These are phyloP conservation scores for Thamnaconus septentrionalis DNA, from an alignment of 2,113 vertebrate genomes.

Conservation along the genomic window DNA sequence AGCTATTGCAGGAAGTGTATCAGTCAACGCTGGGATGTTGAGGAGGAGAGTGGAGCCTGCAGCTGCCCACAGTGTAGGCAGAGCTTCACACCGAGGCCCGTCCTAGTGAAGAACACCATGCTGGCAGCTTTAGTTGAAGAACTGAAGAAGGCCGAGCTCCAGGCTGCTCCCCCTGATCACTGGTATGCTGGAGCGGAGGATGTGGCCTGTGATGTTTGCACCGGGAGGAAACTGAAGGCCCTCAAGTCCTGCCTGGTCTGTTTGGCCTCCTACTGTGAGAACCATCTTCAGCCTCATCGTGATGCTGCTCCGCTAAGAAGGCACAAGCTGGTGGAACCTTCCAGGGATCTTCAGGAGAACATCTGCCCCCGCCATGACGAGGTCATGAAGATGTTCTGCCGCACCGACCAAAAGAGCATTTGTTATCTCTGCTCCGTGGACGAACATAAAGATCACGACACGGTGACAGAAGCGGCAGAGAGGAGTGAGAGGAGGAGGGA, in stretches of 20 bases:
- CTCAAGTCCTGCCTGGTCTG: background rate
- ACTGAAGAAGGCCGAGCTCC: background rate
- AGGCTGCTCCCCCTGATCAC: background rate
- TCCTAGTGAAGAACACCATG: background rate
- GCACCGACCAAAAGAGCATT: background rate
- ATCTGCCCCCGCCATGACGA: background rate
- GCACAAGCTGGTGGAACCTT: constrained; percentile 1
- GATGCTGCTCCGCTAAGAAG: background rate
- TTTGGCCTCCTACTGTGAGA: background rate
- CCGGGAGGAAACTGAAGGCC: background rate
- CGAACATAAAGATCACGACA: background rate
- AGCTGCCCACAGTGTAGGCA: constrained; percentile 1
- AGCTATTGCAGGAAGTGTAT: background rate
- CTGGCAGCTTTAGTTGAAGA: background rate
- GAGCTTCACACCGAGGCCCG: background rate
- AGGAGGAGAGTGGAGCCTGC: background rate
- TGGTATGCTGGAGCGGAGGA: background rate
- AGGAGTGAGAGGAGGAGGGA: background rate
- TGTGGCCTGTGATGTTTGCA: constrained; percentile 2
- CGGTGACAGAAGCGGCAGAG: background rate
- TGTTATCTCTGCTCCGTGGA: constrained; percentile 2
- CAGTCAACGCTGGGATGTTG: background rate
- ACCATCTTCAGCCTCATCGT: background rate
- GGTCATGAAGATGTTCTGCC: background rate
- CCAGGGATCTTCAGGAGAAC: background rate